Evolutionary conservation across 2,113 vertebrate species (phyloP), one percentile per base, ranked within the genome.

Genomic region (Petrocephalus zakoni): DNA sequence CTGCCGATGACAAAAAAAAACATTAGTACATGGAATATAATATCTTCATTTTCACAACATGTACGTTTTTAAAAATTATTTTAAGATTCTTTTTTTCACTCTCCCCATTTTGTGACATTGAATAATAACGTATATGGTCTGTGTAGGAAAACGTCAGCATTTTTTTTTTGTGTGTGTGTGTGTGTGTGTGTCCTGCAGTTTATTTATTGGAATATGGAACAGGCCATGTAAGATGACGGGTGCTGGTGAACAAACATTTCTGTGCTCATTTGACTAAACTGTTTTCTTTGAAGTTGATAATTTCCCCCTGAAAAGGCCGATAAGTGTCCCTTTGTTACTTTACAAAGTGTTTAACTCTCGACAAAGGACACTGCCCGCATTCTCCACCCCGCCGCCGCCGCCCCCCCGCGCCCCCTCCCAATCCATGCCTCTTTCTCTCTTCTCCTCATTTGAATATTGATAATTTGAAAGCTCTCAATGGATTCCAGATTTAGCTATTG

Each of bases 391-490:
- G 25, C 46, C 56, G 22, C 34, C 72, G 13, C 72, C 72, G 1
- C 72, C 72, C 90, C 91, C 92, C n/a, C n/a, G n/a, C 93, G 93
- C 91, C 92, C 93, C 93, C 93, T 93, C 95, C 94, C 29, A 78
- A 91, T 93, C 91, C 93, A 90, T 91, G 92, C 90, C 93, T 93
- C 52, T 51, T 88, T 85, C 51, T 87, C 85, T 49, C 49, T 37
- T 53, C 89, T 88, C 93, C 94, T 95, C 95, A 93, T 93, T 93
- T 93, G 96, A 96, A 97, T 96, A 97, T 94, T 96, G 96, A 97
- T 96, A 95, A 96, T 97, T 95, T 96, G 95, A 97, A 95, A 93
- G 93, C 93, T 90, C 95, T 96, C 96, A 85, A 95, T 94, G 95
- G 95, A 96, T 96, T 96, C 92, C 93, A 95, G 94, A 91, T 89